Evolutionary conservation across 2,888 invertebrate species (phyloP).

Genomic region (Drosophila antonietae): DNA sequence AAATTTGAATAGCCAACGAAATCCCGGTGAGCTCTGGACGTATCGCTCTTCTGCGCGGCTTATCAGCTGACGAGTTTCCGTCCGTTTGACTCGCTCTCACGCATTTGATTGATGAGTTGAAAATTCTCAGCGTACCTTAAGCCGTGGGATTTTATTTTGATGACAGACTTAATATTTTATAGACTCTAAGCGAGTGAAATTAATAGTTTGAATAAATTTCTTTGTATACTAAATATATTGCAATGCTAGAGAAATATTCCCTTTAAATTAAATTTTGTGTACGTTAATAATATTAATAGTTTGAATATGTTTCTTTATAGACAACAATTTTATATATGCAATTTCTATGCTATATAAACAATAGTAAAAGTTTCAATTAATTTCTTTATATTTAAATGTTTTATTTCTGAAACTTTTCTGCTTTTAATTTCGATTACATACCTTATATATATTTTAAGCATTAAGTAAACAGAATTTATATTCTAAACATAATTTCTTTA

Average conservation of each 20-base stretch:
- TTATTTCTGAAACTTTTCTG: no score
- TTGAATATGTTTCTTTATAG: background rate
- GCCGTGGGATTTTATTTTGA: constrained; percentile 20
- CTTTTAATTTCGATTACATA: no score
- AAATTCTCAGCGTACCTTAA: constrained; percentile 19
- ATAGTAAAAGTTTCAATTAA: no score
- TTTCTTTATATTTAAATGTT: no score
- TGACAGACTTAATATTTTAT: constrained; percentile 7
- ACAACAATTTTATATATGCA: background rate
- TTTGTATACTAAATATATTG: background rate
- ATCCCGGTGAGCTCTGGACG: constrained; percentile 36
- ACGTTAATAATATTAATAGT: background rate
- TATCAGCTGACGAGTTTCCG: constrained; percentile 73
- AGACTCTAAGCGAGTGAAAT: background rate
- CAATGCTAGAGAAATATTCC: background rate
- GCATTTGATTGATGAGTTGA: constrained; percentile 73
- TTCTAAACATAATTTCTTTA: background rate
- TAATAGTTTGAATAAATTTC: background rate
- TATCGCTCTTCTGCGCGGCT: constrained; percentile 50
- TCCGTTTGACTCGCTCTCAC: constrained; percentile 50
- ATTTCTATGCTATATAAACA: background rate
- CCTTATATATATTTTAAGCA: no score
- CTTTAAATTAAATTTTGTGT: no score
- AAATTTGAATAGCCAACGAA: constrained; percentile 48
- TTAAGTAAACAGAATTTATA: no score